Conservation (phyloP, 2,888 invertebrate genomes). For the Pecten maximus region DNA sequence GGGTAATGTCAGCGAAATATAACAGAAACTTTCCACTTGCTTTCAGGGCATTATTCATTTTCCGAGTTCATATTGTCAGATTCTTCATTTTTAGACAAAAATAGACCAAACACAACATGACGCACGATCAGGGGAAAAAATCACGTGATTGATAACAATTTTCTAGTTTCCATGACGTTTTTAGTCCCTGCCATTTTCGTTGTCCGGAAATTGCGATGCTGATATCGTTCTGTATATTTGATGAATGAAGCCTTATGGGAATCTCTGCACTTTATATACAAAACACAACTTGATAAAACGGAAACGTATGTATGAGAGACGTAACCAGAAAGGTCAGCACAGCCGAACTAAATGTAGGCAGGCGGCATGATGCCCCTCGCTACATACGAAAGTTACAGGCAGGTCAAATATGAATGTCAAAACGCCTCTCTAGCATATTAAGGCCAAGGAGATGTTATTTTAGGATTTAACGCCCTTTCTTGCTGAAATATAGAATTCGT, state of each 20-base stretch:
- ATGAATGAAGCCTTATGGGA: background rate
- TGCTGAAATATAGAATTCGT: too few species aligned
- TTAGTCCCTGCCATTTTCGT: background rate
- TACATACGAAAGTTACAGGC: background rate
- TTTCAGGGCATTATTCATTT: too few species aligned
- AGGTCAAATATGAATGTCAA: conserved; percentile 13
- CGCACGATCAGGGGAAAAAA: background rate
- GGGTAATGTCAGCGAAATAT: too few species aligned
- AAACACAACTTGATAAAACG: background rate
- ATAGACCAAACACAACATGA: background rate
- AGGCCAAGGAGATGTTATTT: background rate
- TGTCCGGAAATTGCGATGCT: background rate
- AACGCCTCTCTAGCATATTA: background rate
- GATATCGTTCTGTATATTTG: background rate
- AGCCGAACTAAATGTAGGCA: background rate
- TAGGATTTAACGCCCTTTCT: background rate
- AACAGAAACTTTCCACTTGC: too few species aligned
- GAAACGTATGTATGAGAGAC: background rate
- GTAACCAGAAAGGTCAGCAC: background rate
- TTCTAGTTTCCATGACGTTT: background rate
- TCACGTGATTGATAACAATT: background rate
- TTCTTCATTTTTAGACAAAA: background rate
- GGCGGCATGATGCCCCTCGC: background rate
- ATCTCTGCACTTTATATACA: background rate
- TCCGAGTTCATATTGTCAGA: too few species aligned